Percentiles rank a stretch among this genome's conserved stretches.
Conservation (phyloP, 2,113 vertebrate genomes). For the Callorhinus ursinus region DNA sequence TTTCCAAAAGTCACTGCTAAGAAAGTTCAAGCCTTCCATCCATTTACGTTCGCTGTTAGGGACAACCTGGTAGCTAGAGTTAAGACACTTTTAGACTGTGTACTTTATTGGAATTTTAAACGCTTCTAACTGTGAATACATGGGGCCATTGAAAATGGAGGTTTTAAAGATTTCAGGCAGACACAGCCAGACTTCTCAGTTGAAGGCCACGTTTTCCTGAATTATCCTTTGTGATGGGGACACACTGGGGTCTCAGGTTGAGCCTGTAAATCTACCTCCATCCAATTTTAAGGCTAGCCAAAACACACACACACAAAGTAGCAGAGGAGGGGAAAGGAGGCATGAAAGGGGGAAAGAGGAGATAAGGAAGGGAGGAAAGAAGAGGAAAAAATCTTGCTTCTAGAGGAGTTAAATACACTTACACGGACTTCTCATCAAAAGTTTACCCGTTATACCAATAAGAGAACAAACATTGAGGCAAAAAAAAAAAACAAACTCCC, state of each 20-base stretch:
- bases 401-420: background rate
- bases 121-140: background rate
- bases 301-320: background rate
- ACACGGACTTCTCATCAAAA: background rate
- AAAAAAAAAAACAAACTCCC: background rate
- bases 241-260: background rate
- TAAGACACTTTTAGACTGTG: background rate
- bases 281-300: background rate
- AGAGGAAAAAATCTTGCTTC: background rate
- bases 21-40: background rate
- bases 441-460: background rate
- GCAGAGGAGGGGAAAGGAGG: fast-evolving
- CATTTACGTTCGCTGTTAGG: background rate
- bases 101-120: slow-evolving; percentile 57
- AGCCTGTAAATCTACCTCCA: background rate
- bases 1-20: background rate
- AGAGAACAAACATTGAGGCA: background rate
- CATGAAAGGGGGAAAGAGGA: no score
- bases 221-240: slow-evolving; percentile 17
- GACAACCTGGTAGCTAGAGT: background rate
- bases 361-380: background rate
- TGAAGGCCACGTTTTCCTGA: background rate
- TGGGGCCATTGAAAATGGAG: background rate
- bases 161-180: slow-evolving; percentile 21
- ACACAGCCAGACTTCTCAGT: background rate